These are phyloP conservation scores for Phthorimaea operculella DNA, from an alignment of 1,140 invertebrate genomes.

Conservation along the genomic window DNA sequence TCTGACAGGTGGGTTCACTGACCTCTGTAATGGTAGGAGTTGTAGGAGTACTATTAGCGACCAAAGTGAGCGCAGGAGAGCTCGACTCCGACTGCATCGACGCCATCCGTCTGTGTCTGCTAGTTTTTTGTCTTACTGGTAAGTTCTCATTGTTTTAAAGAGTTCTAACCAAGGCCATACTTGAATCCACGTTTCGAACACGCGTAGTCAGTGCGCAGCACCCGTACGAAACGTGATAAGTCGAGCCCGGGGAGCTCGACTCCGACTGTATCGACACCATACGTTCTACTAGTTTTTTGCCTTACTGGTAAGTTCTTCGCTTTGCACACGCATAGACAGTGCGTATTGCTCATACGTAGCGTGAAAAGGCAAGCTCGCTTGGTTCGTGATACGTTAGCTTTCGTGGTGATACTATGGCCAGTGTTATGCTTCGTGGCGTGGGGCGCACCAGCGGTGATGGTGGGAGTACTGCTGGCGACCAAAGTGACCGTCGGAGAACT, in stretches of 20 bases:
- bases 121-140: slow-evolving; percentile 57
- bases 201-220: no score
- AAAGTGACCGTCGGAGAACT: slow-evolving; percentile 38
- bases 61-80: slow-evolving; percentile 40
- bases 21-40: slow-evolving; percentile 58
- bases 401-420: slow-evolving; percentile 78
- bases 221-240: no score
- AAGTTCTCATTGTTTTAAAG: no score
- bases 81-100: slow-evolving; percentile 42
- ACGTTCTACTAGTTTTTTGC: slow-evolving; percentile 49
- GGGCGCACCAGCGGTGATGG: slow-evolving; percentile 72
- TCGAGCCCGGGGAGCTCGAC: no score
- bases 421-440: slow-evolving; percentile 79
- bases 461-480: slow-evolving; percentile 68
- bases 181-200: no score
- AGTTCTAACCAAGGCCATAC: no score
- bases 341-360: no score
- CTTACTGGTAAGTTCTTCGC: slow-evolving; percentile 42
- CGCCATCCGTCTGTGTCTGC: slow-evolving; percentile 48
- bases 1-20: slow-evolving; percentile 46
- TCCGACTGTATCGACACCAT: slow-evolving; percentile 46
- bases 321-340: no score
- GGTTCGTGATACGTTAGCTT: no score
- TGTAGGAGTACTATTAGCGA: slow-evolving; percentile 68
- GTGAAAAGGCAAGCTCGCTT: no score